Evolutionary conservation across 2,888 invertebrate species (phyloP), one percentile per base, ranked within the genome.

Genomic region (Diaperis boleti): DNA sequence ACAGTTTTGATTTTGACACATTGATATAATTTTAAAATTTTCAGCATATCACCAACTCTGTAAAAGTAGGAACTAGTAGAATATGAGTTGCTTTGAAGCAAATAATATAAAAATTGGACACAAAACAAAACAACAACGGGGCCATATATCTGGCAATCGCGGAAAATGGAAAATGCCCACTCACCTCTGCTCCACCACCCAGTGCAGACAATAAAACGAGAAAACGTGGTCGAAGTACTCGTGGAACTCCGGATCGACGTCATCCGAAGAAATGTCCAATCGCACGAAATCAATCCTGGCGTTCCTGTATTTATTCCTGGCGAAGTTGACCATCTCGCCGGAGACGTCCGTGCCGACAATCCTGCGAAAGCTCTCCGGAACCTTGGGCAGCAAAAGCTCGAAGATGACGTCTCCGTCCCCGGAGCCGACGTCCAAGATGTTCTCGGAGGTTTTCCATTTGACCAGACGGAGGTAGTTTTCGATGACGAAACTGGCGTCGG

Each of bases 181-280:
- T 82, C 83, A 90, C 90, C 86, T 85, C 78, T 90, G 89, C 74
- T 92, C 85, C 69, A 86, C 86, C 22, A 92, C 87, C 93, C 93
- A 93, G 73, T 93, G 92, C 2, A 94, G 82, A 64, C 91, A 88
- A 76, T 92, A 92, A 76, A 92, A 92, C 0, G 92, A 92, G 52
- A 91, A 87, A 0, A 87, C 85, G 74, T 92, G 90, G 74, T 89
- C 85, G 72, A 90, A 92, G 18, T 79, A 74, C 50, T 81, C 83
- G 10, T 79, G 72, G 41, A 86, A 72, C 14, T 85, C 80, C 0
- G 78, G 76, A 0, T 86, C 85, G 45, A 88, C 66, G 15, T 82
- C 76, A 0, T 82, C 78, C 0, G 85, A 79, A 41, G 81, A 79
- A 35, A 92, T 88, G 72, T 92, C 89, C 59, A 88, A 75, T 17